Base-by-base conservation (phyloP, 2,888 invertebrate genomes). In the Rhodophaea formosa region DNA sequence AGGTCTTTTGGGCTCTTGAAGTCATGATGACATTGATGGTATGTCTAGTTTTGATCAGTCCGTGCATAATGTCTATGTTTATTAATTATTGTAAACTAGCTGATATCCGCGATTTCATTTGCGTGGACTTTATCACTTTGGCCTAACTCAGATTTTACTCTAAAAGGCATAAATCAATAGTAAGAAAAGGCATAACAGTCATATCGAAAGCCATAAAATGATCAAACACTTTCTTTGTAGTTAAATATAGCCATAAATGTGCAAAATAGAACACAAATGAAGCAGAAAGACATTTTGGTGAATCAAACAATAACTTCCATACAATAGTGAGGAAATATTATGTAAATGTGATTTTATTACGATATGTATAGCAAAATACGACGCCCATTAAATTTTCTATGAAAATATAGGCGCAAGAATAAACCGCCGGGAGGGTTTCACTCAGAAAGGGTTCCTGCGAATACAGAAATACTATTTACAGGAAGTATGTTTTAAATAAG, bases 321-420 rank as follows among this genome's bases (percentile, higher is more conserved):
- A 49, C 10, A 23, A 56, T 5, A 30, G 56, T 49, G 15, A 43
- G 10, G 14, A 32, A 35, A 49, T 39, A 47, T 56, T 56, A 56
- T 56, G 56, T 56, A 56, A 56, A 56, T 51, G 42, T 49, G 56
- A 56, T 49, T 57, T 62, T 57, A 55, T 57, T 53, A 42, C 53
- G 35, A 56, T 39, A 57, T 60, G 57, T 60, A 60, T 57, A 44
- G 57, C 53, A 44, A 57, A 15, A 17, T 39, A 53, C 52, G 52
- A 16, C 23, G 16, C 15, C 42, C 49, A 49, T 56, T 56, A 49
- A 56, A 56, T 49, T 56, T 32, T 45, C 61, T 56, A 62, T 63
- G 62, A 59, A 61, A 63, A 65, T 63, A 57, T 42, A 47, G 56
- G 45, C 55, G 39, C 39, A 61, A 55, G 59, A 60, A 55, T 58